These are phyloP conservation scores for Synodontis membranacea DNA, from an alignment of 2,113 vertebrate genomes.

Conservation along the genomic window DNA sequence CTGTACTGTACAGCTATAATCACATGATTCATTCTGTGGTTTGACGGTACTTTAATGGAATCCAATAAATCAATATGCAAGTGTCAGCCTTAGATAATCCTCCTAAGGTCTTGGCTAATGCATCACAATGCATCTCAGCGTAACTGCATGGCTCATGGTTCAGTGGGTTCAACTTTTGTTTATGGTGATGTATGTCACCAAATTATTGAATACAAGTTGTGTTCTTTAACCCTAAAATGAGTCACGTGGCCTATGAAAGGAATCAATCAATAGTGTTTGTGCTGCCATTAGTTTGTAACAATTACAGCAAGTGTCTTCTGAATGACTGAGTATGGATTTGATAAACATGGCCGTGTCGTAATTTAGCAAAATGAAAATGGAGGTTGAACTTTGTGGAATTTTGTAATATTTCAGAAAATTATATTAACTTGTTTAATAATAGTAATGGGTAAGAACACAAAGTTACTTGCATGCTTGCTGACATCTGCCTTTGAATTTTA, in stretches of 20 bases:
- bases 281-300: not conserved
- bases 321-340: not conserved
- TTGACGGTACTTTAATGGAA: not conserved
- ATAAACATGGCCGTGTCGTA: not conserved
- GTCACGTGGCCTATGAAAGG: not conserved
- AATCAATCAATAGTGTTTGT: not conserved
- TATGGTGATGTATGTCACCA: not conserved
- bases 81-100: not conserved
- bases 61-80: not conserved
- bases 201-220: not conserved
- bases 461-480: not conserved
- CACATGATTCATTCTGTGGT: not conserved
- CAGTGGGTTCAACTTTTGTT: not conserved
- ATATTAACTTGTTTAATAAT: not conserved
- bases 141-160: not conserved
- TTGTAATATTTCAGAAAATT: not conserved
- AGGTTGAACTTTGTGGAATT: not conserved
- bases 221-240: not conserved
- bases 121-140: not conserved
- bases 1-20: not conserved
- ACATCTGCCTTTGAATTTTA: not conserved
- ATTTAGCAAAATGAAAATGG: not conserved
- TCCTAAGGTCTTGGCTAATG: conserved; percentile 6
- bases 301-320: not conserved
- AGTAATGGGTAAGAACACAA: not conserved